phyloP scores from a whole-genome alignment of 2,113 vertebrate species.

The Polypterus senegalus region DNA sequence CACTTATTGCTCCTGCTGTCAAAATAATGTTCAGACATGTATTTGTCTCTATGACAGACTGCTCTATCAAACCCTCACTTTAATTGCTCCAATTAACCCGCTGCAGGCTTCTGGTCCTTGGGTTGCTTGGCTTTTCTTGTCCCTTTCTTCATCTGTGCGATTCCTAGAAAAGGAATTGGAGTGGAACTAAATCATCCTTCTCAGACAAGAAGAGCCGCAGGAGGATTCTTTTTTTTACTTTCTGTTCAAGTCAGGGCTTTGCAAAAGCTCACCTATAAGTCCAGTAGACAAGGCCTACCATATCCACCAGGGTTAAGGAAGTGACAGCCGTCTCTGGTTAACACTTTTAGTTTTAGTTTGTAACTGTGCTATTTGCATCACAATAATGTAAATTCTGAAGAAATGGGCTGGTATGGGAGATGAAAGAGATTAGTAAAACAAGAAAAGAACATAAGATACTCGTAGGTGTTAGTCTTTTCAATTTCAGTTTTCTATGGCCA shows the following conservation, averaged over 20 bases:
- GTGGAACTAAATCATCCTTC: not conserved
- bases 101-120: constrained; percentile 1
- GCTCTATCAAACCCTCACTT: not conserved
- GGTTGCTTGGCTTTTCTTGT: not conserved
- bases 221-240: not conserved
- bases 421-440: too few species aligned
- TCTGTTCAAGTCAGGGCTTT: not conserved
- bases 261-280: not conserved
- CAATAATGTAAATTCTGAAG: too few species aligned
- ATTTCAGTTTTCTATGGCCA: too few species aligned
- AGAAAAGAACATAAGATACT: too few species aligned
- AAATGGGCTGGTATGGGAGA: too few species aligned
- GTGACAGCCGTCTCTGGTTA: too few species aligned
- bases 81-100: constrained; percentile 3
- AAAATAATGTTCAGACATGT: not conserved
- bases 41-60: constrained; percentile 3
- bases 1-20: constrained; percentile 1
- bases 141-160: not conserved
- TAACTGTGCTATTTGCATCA: too few species aligned
- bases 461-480: too few species aligned
- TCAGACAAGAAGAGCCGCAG: not conserved
- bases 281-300: too few species aligned
- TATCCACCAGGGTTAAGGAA: too few species aligned
- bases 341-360: too few species aligned
- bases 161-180: constrained; percentile 2